Evolutionary conservation across 2,888 invertebrate genomes (phyloP).

Genomic region (Cephus sareptanus): DNA sequence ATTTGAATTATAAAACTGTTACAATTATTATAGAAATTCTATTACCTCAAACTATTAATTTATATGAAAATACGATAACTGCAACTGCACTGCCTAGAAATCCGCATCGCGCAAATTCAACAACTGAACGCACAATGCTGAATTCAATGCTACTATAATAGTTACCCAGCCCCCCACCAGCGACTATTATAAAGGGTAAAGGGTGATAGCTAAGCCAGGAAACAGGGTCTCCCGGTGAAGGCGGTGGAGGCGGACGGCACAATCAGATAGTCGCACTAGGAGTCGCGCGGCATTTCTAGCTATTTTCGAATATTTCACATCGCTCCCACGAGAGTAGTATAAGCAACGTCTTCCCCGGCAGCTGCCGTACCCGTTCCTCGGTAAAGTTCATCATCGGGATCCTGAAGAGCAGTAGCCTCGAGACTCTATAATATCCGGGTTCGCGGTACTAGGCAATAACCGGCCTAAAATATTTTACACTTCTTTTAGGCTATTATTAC

Average conservation of each 20-base stretch:
- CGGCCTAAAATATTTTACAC: neutral
- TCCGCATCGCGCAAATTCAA: neutral
- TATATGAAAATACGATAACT: neutral
- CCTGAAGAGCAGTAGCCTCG: neutral
- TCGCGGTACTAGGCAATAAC: neutral
- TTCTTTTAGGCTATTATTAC: neutral
- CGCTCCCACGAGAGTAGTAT: neutral
- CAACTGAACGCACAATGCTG: slow-evolving; percentile 40
- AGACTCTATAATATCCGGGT: neutral
- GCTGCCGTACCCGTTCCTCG: slow-evolving; percentile 41
- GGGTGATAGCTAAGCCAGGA: neutral
- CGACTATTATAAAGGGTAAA: slow-evolving; percentile 19
- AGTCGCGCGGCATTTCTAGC: slow-evolving; percentile 15
- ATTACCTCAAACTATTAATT: neutral
- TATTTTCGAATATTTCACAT: slow-evolving; percentile 26
- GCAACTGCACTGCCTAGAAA: neutral
- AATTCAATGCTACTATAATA: slow-evolving; percentile 53
- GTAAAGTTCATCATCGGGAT: neutral
- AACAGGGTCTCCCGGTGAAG: slow-evolving; percentile 2
- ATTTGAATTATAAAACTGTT: neutral
- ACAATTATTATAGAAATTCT: neutral
- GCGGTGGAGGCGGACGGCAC: neutral
- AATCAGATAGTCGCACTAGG: slow-evolving; percentile 1
- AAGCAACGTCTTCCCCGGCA: slow-evolving; percentile 30
- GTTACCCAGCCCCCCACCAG: slow-evolving; percentile 43